phyloP scores from a whole-genome alignment of 2,888 invertebrate genomes.

The Ophion ellenae region DNA sequence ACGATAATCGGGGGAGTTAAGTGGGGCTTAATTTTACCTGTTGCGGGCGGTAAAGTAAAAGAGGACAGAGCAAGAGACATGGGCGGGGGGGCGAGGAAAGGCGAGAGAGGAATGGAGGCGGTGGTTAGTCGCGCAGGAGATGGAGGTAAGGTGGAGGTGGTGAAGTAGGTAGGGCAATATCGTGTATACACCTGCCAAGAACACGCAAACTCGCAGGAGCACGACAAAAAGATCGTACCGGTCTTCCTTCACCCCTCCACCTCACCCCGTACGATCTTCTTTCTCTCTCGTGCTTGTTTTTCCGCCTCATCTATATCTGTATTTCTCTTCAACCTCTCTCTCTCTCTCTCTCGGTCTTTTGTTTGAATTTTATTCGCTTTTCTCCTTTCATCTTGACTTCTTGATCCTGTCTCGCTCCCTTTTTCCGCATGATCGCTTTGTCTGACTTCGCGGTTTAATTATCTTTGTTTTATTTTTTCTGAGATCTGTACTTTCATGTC shows the following conservation, averaged over 20 bases:
- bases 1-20: constrained; percentile 81
- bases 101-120: constrained; percentile 50
- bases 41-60: constrained; percentile 76
- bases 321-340: no score
- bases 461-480: neutral
- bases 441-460: neutral
- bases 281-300: neutral
- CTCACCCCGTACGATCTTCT: neutral
- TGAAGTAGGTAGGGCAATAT: constrained; percentile 72
- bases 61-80: constrained; percentile 52
- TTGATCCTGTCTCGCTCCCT: neutral
- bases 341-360: no score
- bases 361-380: no score
- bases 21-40: constrained; percentile 81
- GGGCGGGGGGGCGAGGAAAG: constrained; percentile 50
- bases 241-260: constrained; percentile 19
- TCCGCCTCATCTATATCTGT: neutral
- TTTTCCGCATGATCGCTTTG: neutral
- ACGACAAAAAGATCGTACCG: constrained; percentile 69
- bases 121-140: constrained; percentile 63
- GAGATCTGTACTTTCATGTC: neutral
- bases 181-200: constrained; percentile 81
- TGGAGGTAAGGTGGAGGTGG: constrained; percentile 60
- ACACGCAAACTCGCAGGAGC: constrained; percentile 74
- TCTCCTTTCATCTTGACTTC: neutral